Evolutionary conservation across 2,113 vertebrate genomes (phyloP), one percentile per base, ranked within the genome.

Genomic region (Thymallus thymallus): DNA sequence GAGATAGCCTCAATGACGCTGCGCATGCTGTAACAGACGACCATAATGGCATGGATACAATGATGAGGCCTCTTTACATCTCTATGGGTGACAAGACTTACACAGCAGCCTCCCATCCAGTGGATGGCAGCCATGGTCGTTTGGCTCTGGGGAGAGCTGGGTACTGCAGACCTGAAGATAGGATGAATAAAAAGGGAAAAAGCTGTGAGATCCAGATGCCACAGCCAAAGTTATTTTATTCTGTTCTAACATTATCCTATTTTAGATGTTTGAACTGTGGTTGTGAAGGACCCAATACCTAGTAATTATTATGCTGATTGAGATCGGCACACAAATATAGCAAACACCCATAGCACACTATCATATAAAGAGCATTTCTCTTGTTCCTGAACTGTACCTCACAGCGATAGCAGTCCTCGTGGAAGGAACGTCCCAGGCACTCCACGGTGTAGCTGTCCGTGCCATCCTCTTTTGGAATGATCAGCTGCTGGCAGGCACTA

Each of bases 331-430:
- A 46, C 67, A 69, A 1, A 41, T 12, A 64, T 24, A 55, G 26
- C 30, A 58, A 71, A 35, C 67, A 30, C 20, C 20, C 32, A 63
- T 29, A 14, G 60, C n/a, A 6, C 55, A 1, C 32, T 45, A 24
- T 9, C 46, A 68, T 4, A 51, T 32, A 6, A 6, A 32, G 32
- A 32, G 5, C 63, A 32, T 5, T 22, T 72, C 2, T 55, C 20
- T 26, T 23, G 9, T 56, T 12, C 30, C 55, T 58, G 69, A 3
- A 2, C 48, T 16, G 23, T 63, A 98, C 97, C 94, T 98, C 95
- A 0, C 97, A 98, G 68, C 95, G 77, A 84, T 96, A 99, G 88
- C 97, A 99, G 76, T 94, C 93, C 78, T 98, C 95, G 0, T 99
- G 97, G 87, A 96, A 98, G 60, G 89, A 93, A 22, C 77, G 93